Base-by-base conservation (phyloP, 2,797 vertebrate species). In the Sebastes vulpes region DNA sequence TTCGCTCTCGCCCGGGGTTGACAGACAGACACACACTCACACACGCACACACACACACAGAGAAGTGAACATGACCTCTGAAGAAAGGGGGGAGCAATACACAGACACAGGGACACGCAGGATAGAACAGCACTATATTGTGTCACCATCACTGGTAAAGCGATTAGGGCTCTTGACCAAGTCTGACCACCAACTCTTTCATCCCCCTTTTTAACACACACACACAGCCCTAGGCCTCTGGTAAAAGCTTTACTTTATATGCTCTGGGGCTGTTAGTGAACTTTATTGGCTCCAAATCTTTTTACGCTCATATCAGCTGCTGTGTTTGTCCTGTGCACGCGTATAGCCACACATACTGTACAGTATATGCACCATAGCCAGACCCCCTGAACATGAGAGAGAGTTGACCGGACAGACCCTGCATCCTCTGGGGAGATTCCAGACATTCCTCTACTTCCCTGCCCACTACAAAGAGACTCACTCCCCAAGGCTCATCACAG, bases 371-470 rank as follows among this genome's bases (percentile, higher is more conserved):
- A 58, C 59, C 7, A 31, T 7, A 56, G 61, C 46, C 12, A 18
- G 61, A 56, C 1, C 20, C 31, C 25, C 8, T 35, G 69, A 63
- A 38, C 54, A 26, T 52, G 64, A 64, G 20, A 25, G 32, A 63
- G 20, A 58, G 29, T 12, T 81, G 82, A 86, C 86, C 68, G 86
- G 88, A 94, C 79, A 89, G 85, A 81, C 84, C 85, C 12, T 75
- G 83, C 84, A 82, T 92, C 86, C 92, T 94, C 92, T 90, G 78
- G 79, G 82, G 91, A 85, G 93, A 95, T 92, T 91, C 92, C 90
- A 86, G 57, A 87, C 93, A 96, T 96, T 95, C 93, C 91, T 94
- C 53, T 67, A 92, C 90, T 94, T 95, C 92, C 91, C 90, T 92
- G 86, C 82, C 85, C 85, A 87, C 92, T 91, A 89, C 93, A 94